Base-by-base conservation (phyloP, 2,113 vertebrate genomes). In the Cercopithecus mona region DNA sequence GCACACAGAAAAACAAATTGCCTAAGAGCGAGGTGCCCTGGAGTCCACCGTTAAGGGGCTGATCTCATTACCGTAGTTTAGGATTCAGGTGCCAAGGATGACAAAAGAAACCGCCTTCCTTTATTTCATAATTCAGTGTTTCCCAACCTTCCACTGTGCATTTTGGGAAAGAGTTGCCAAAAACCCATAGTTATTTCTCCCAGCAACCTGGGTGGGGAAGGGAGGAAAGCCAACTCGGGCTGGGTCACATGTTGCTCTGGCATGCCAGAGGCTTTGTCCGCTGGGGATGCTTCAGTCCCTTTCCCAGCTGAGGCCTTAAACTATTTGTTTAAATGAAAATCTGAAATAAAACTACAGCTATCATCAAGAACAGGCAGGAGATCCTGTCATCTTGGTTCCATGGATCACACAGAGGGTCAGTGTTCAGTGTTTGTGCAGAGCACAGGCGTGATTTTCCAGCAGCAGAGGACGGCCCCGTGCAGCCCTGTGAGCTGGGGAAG, bases 81-180 rank as follows among this genome's bases (percentile, higher is more conserved):
- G 20, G 8, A 38, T 10, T 52, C 20, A 11, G 5, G n/a, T 59
- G 80, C 83, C 91, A 88, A 86, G 20, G 35, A 90, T 59, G 90
- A 92, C 59, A 70, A 66, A 85, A 70, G 59, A 40, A 45, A 32
- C 4, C 5, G 43, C 76, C 64, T 76, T 32, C 70, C 79, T 57
- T 57, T 45, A 64, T 81, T 96, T 95, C 89, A 40, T n/a, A 87
- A 90, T 43, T 80, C 94, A 72, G 90, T 32, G 81, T 91, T 97
- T 96, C 92, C 89, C 91, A 88, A 43, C 17, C 75, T 87, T 52
- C 48, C 82, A 25, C 40, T 40, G 13, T 1, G 14, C 80, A 25
- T 76, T 82, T 55, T 27, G 52, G 32, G 43, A 43, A 94, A 79
- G 25, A 90, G 45, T 5, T 89, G 59, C 73, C 94, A 61, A 40